These are phyloP conservation scores for Acanthococcus lagerstroemiae DNA, from an alignment of 2,888 invertebrate genomes.

Conservation along the genomic window DNA sequence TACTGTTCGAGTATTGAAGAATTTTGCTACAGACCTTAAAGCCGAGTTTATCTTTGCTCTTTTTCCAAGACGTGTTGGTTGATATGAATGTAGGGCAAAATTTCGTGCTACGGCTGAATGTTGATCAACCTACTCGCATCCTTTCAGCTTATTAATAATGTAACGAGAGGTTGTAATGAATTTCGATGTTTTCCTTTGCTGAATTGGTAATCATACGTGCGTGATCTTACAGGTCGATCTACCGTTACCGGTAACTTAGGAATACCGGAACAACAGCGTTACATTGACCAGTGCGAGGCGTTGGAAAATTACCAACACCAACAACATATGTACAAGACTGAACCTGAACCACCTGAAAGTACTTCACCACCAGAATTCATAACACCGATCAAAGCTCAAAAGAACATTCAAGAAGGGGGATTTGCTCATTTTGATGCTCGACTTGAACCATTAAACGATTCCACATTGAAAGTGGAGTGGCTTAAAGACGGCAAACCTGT, in stretches of 20 bases:
- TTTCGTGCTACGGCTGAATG: too few species aligned
- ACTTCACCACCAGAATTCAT: conserved; percentile 75
- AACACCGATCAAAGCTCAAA: conserved; percentile 77
- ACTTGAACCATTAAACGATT: conserved; percentile 84
- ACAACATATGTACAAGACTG: conserved; percentile 65
- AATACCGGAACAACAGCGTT: conserved; percentile 79
- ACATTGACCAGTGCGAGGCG: conserved; percentile 84
- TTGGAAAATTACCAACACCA: conserved; percentile 67
- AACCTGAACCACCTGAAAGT: conserved; percentile 69
- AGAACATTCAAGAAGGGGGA: conserved; percentile 78
- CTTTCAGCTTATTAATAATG: too few species aligned
- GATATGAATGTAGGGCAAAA: too few species aligned
- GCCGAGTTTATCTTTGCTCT: too few species aligned
- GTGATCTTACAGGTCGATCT: conserved; percentile 58
- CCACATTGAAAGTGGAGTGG: conserved; percentile 84
- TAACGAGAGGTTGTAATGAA: too few species aligned
- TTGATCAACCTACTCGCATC: too few species aligned
- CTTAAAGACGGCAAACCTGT: conserved; percentile 80
- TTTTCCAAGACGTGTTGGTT: too few species aligned
- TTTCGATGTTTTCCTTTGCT: too few species aligned
- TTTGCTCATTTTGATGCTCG: conserved; percentile 93
- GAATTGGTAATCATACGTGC: too few species aligned
- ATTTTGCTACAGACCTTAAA: too few species aligned
- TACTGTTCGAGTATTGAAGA: too few species aligned
- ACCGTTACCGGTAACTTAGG: conserved; percentile 79